These are phyloP conservation scores for Amazonetta brasiliensis DNA, from an alignment of 2,797 vertebrate species.

Conservation along the genomic window DNA sequence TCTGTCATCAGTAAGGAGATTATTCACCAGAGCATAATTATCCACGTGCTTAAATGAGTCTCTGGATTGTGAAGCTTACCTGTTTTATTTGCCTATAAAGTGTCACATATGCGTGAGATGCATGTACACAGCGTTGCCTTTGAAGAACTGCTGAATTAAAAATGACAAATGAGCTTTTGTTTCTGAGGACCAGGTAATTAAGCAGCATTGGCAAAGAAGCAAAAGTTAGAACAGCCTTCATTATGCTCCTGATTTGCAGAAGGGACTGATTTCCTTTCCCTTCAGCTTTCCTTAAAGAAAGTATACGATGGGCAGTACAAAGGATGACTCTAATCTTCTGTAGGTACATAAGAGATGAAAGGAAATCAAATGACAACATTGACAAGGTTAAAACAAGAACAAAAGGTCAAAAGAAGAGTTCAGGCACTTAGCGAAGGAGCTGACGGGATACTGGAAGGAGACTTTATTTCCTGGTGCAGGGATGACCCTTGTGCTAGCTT, in stretches of 20 bases:
- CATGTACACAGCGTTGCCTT: not conserved
- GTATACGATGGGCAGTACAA: rapidly evolving
- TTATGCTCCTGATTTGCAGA: not conserved
- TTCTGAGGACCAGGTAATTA: not conserved
- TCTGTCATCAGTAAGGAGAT: not conserved
- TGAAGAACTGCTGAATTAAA: not conserved
- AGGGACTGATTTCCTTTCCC: not conserved
- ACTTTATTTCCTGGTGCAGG: not conserved
- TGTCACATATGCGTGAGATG: not conserved
- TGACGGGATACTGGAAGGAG: not conserved
- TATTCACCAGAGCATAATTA: not conserved
- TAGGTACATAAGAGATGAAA: not conserved
- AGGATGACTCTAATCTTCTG: not conserved
- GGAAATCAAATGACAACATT: not conserved
- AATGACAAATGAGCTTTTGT: not conserved
- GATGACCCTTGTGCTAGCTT: not conserved
- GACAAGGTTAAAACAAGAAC: not conserved
- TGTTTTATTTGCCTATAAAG: not conserved
- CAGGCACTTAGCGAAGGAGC: not conserved
- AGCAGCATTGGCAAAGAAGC: not conserved
- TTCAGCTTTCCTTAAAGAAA: not conserved
- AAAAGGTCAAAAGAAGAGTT: not conserved
- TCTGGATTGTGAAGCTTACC: not conserved
- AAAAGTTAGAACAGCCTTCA: not conserved
- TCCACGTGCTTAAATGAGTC: not conserved